Conservation (phyloP, 2,113 vertebrate species). For the Acanthochromis polyacanthus region DNA sequence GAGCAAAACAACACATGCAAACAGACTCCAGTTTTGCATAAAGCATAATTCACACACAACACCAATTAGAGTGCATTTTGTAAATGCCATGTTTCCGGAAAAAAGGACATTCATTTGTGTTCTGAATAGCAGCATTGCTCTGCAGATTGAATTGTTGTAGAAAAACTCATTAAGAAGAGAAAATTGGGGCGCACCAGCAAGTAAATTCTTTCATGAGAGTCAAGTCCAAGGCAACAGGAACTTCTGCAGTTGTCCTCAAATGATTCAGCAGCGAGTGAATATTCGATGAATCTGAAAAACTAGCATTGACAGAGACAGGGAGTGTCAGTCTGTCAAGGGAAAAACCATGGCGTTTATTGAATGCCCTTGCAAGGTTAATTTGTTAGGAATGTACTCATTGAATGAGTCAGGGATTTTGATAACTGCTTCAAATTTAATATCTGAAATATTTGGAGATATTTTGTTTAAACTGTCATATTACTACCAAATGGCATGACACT, state of each 20-base stretch:
- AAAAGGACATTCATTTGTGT: constrained; percentile 3
- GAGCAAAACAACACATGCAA: not conserved
- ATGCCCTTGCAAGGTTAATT: constrained; percentile 32
- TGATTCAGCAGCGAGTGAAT: constrained; percentile 33
- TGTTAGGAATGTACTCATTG: constrained; percentile 26
- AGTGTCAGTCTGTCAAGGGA: constrained; percentile 24
- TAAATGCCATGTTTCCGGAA: constrained; percentile 3
- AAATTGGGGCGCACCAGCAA: constrained; percentile 2
- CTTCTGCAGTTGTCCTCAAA: constrained; percentile 26
- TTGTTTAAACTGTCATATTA: constrained; percentile 4
- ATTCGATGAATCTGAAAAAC: constrained; percentile 39
- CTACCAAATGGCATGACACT: not conserved
- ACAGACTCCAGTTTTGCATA: not conserved
- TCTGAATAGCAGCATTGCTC: constrained; percentile 29
- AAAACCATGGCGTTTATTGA: constrained; percentile 34
- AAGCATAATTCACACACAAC: not conserved
- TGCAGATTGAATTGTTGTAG: constrained; percentile 29
- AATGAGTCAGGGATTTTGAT: constrained; percentile 35
- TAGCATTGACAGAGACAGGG: constrained; percentile 19
- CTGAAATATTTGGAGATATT: constrained; percentile 22
- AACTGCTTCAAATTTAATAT: constrained; percentile 36
- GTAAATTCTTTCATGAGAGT: constrained; percentile 14
- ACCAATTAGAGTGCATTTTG: not conserved
- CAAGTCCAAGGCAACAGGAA: constrained; percentile 42
- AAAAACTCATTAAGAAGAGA: constrained; percentile 28